Percentiles rank a stretch among this genome's conserved stretches.
phyloP scores from a whole-genome alignment of 2,888 invertebrate genomes.

The Diplazon laetatorius region DNA sequence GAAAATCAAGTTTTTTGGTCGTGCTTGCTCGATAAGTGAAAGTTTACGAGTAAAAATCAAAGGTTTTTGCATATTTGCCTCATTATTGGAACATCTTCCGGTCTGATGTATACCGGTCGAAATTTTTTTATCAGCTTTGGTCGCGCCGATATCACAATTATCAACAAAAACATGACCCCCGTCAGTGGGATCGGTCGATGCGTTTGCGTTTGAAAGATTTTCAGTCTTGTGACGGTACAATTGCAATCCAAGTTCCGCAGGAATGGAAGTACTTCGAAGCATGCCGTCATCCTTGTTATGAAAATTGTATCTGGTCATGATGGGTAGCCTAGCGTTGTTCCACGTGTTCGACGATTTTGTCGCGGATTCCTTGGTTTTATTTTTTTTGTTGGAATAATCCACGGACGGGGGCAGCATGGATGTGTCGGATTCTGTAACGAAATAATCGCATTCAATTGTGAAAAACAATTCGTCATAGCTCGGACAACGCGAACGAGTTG shows the following conservation, averaged over 20 bases:
- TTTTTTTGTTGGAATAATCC: slow-evolving; percentile 68
- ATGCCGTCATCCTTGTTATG: slow-evolving; percentile 63
- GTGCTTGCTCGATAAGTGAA: neutral
- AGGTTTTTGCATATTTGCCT: slow-evolving; percentile 11
- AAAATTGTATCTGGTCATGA: slow-evolving; percentile 75
- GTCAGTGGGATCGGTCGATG: neutral
- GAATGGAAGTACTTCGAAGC: slow-evolving; percentile 60
- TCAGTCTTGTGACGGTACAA: slow-evolving; percentile 51
- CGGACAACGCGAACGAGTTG: neutral
- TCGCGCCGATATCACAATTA: neutral
- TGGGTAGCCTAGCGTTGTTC: slow-evolving; percentile 76
- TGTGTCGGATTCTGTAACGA: slow-evolving; percentile 28
- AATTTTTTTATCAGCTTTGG: neutral
- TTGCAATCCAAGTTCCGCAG: slow-evolving; percentile 62
- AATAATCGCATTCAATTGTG: neutral
- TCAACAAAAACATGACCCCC: neutral
- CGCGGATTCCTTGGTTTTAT: slow-evolving; percentile 66
- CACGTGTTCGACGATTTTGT: slow-evolving; percentile 73
- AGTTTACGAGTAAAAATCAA: neutral
- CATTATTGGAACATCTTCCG: slow-evolving; percentile 3
- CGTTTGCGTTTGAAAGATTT: neutral
- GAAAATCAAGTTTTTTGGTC: neutral
- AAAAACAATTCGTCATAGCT: neutral
- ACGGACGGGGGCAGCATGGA: slow-evolving; percentile 46
- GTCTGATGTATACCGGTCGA: neutral